These are phyloP conservation scores for Chaetophractus vellerosus DNA, from an alignment of 2,797 vertebrate species.

Conservation along the genomic window DNA sequence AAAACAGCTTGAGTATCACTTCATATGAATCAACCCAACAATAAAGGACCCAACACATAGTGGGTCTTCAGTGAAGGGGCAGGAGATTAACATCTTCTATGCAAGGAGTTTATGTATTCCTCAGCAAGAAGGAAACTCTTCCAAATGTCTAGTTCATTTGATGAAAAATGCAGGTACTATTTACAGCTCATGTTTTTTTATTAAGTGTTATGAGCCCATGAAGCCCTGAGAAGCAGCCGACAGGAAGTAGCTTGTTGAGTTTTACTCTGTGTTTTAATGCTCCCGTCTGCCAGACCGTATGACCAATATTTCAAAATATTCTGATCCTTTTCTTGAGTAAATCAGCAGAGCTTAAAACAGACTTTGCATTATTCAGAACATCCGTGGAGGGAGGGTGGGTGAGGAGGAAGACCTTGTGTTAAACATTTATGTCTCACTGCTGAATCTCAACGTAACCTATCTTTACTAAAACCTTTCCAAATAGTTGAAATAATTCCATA, in stretches of 20 bases:
- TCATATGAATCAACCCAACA: background rate
- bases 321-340: slow-evolving; percentile 80
- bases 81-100: background rate
- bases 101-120: background rate
- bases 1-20: background rate
- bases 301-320: slow-evolving; percentile 85
- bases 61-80: background rate
- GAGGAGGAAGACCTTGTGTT: slow-evolving; percentile 80
- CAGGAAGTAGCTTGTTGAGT: slow-evolving; percentile 75
- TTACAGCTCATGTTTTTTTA: slow-evolving; percentile 81
- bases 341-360: slow-evolving; percentile 85
- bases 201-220: slow-evolving; percentile 69
- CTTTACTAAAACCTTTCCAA: slow-evolving; percentile 87
- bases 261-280: slow-evolving; percentile 84
- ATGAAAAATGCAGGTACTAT: slow-evolving; percentile 74
- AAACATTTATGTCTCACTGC: slow-evolving; percentile 86
- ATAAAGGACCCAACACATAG: background rate
- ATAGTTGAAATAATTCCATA: slow-evolving; percentile 86
- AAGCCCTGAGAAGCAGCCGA: slow-evolving; percentile 73
- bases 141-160: slow-evolving; percentile 34
- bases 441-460: slow-evolving; percentile 84
- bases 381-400: slow-evolving; percentile 24
- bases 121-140: slow-evolving; percentile 15
- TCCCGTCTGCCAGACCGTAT: slow-evolving; percentile 77
- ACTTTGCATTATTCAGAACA: slow-evolving; percentile 85